Evolutionary conservation across 1,140 invertebrate genomes (phyloP).

Genomic region (Coenobita brevimanus): DNA sequence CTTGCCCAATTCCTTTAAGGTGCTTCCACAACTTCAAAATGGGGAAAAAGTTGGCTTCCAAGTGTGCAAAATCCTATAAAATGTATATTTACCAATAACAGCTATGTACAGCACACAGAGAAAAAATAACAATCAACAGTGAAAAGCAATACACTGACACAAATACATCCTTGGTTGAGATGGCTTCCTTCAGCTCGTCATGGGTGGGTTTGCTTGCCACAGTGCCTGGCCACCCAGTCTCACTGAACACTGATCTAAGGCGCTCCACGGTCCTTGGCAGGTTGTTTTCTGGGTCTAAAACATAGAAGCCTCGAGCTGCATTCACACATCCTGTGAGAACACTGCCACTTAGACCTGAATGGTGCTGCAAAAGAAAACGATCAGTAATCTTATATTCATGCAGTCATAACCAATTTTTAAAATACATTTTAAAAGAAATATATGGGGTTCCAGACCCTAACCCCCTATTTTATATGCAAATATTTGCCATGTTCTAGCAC

Average conservation of each 20-base stretch:
- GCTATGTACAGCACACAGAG: not conserved
- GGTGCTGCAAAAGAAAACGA: constrained; percentile 34
- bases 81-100: not conserved
- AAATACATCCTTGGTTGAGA: constrained; percentile 80
- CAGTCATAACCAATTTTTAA: too few species aligned
- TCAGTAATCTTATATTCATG: too few species aligned
- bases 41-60: too few species aligned
- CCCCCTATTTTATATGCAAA: too few species aligned
- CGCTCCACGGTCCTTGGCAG: constrained; percentile 81
- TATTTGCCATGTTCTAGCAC: too few species aligned
- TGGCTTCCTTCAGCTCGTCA: constrained; percentile 77
- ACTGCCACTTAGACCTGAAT: constrained; percentile 74
- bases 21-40: too few species aligned
- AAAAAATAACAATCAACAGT: not conserved
- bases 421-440: too few species aligned
- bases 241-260: constrained; percentile 77
- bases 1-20: too few species aligned
- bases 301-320: constrained; percentile 76
- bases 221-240: constrained; percentile 81
- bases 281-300: constrained; percentile 82
- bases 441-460: too few species aligned
- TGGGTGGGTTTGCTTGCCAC: constrained; percentile 77
- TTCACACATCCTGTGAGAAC: constrained; percentile 77
- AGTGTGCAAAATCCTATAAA: too few species aligned
- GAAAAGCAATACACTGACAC: constrained; percentile 76